Base-by-base conservation (phyloP, 2,113 vertebrate species). In the Pionites leucogaster region DNA sequence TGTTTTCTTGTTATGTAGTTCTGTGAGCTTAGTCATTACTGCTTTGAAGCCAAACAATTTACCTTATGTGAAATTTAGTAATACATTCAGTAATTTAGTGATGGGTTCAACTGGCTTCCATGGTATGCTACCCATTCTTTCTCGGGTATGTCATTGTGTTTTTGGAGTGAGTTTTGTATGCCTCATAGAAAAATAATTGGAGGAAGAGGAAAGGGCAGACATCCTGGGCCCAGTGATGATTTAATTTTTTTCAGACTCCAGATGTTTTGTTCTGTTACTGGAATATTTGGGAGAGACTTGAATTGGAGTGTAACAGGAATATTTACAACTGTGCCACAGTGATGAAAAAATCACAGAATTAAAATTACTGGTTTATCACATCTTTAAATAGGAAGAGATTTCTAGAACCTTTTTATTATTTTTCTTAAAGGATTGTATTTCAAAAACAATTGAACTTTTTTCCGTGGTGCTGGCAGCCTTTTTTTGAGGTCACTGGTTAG, bases 141-240 rank as follows among this genome's bases (percentile, higher is more conserved):
- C 63, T 88, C 29, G 63, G 68, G 49, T 95, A 62, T 95, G 92
- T 77, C 1, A 33, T 39, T 94, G 35, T 87, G 7, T 3, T 77
- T 82, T 59, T 91, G 19, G 42, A 60, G 28, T 57, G 47, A 82
- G 6, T 63, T 90, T 92, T 82, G 9, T 86, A 22, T 76, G 57
- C 52, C 14, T 75, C 77, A 37, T 14, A 9, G 41, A 39, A 53
- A 41, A 84, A 46, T 96, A 96, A 95, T 85, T 80, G 88, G 37
- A 92, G 91, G 89, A 92, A 89, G 67, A 85, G 87, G 76, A 92
- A 87, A 81, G 41, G 47, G 52, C 77, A 93, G 80, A 64, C 2
- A 6, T 78, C 60, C 74, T 3, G 2, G 16, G 33, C 46, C 18
- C 31, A 62, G 31, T 55, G 76, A 80, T 70, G 50, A 62, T 84